These are phyloP conservation scores for Pomacea canaliculata DNA, from an alignment of 2,888 invertebrate genomes.

Conservation along the genomic window DNA sequence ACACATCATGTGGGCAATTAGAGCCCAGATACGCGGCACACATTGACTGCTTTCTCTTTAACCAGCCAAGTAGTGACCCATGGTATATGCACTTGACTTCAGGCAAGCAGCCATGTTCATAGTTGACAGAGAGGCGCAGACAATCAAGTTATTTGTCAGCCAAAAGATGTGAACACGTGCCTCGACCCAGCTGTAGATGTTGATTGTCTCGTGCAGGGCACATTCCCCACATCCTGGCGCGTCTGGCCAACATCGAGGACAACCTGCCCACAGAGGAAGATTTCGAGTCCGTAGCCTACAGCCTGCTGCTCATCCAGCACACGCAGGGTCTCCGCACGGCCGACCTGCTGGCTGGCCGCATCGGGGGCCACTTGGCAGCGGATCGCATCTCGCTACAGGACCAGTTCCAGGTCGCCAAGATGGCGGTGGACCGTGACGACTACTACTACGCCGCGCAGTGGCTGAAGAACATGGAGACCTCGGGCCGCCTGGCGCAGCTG, in stretches of 20 bases:
- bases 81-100: no score
- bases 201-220: slow-evolving; percentile 1
- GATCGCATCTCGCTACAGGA: slow-evolving; percentile 6
- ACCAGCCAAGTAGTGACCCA: no score
- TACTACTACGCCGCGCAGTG: slow-evolving; percentile 24
- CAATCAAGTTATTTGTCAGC: no score
- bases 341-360: slow-evolving; percentile 4
- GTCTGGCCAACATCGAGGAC: slow-evolving; percentile 16
- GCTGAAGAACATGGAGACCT: slow-evolving; percentile 22
- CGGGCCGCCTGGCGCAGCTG: slow-evolving; percentile 6
- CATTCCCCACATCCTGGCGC: slow-evolving; percentile 14
- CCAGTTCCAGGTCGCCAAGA: slow-evolving; percentile 12
- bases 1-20: no score
- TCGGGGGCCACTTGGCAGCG: slow-evolving; percentile 8
- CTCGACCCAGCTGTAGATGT: no score
- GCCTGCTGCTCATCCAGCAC: slow-evolving; percentile 21
- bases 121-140: no score
- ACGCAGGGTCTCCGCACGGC: slow-evolving; percentile 13
- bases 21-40: no score
- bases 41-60: no score
- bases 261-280: slow-evolving; percentile 17
- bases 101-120: no score
- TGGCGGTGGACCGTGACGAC: slow-evolving; percentile 25
- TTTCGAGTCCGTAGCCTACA: slow-evolving; percentile 14
- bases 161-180: no score